Conservation (phyloP, 2,113 vertebrate species). For the Dendrocopos noguchii region DNA sequence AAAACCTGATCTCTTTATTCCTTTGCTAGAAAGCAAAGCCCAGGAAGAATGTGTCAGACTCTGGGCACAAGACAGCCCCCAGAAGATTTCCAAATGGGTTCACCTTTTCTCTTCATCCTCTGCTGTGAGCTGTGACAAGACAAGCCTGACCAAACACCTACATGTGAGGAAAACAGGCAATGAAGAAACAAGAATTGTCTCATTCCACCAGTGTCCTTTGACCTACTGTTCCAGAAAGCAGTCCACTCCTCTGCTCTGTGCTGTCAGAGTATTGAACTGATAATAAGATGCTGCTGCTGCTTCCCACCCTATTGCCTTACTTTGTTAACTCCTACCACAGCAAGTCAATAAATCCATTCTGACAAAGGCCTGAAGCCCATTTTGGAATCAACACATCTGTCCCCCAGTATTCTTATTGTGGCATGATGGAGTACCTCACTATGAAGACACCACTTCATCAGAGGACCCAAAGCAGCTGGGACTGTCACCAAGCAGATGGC, state of each 20-base stretch:
- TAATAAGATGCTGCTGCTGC: not conserved
- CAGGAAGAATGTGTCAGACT: not conserved
- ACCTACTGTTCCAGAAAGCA: not conserved
- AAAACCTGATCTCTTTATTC: not conserved
- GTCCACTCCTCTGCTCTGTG: not conserved
- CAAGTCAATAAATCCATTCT: not conserved
- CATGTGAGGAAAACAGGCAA: constrained; percentile 35
- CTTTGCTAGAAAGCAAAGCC: not conserved
- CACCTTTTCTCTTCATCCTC: constrained; percentile 77
- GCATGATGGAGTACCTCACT: not conserved
- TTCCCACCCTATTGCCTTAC: not conserved
- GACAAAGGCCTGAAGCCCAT: not conserved
- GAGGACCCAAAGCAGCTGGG: not conserved
- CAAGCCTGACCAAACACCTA: constrained; percentile 88
- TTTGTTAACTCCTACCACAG: not conserved
- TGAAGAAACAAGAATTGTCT: not conserved
- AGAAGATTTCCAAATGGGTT: not conserved
- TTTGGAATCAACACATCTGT: not conserved
- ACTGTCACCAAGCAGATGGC: not conserved
- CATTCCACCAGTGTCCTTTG: not conserved
- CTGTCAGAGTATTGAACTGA: not conserved
- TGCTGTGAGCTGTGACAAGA: constrained; percentile 72
- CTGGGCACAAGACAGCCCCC: not conserved
- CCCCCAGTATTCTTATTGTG: not conserved
- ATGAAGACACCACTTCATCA: not conserved